Percentiles rank a stretch among this genome's conserved stretches.
Evolutionary conservation across 53 echinoderm and acorn worm species (phyloP).

Genomic region (Echinometra lucunter): DNA sequence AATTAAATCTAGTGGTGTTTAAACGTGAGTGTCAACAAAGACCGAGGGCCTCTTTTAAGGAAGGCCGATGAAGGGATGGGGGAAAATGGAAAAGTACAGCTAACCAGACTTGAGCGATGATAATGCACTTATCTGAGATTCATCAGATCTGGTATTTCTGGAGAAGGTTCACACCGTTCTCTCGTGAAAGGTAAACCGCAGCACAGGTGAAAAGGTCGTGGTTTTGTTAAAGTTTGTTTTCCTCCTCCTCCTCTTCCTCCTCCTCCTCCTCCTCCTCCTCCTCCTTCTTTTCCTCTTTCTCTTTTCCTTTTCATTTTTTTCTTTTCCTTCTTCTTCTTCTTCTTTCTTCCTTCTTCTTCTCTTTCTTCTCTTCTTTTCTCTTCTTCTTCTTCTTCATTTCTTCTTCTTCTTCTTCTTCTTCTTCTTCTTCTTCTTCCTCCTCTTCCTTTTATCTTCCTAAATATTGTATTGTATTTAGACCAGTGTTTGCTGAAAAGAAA

Average conservation of each 20-base stretch:
- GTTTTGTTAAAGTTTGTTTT: background rate
- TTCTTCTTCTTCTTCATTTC: too few relatives aligned
- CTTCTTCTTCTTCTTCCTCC: too few relatives aligned
- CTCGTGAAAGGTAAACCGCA: background rate
- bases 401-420: too few relatives aligned
- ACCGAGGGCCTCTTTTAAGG: background rate
- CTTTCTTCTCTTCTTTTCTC: too few relatives aligned
- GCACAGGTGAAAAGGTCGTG: background rate
- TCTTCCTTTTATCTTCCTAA: too few relatives aligned
- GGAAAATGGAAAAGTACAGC: constrained; percentile 36
- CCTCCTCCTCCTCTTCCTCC: background rate
- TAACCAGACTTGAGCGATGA: background rate
- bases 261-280: background rate
- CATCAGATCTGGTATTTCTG: background rate
- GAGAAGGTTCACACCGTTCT: background rate
- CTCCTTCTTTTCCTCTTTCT: too few relatives aligned
- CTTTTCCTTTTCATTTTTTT: too few relatives aligned
- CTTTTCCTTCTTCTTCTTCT: too few relatives aligned
- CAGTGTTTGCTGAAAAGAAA: too few relatives aligned
- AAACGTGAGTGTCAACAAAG: constrained; percentile 54
- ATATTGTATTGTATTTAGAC: too few relatives aligned
- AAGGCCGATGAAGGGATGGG: background rate
- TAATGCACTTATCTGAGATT: constrained; percentile 29
- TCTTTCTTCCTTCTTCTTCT: too few relatives aligned
- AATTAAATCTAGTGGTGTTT: constrained; percentile 54